These are phyloP conservation scores for Acanthosoma haemorrhoidale DNA, from an alignment of 2,888 invertebrate genomes.

Conservation along the genomic window DNA sequence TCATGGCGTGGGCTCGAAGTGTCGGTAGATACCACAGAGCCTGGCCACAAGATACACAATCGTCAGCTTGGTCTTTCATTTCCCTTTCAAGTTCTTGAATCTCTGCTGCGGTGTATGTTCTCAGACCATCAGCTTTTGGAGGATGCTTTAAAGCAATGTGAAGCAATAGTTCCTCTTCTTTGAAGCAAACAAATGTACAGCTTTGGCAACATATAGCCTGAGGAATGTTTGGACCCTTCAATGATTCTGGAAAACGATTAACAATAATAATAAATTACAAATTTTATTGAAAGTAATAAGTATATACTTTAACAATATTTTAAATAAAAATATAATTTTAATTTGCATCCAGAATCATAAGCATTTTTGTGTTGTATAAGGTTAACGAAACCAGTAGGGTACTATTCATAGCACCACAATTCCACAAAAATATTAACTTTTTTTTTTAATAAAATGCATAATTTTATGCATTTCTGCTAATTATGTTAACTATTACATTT, in stretches of 20 bases:
- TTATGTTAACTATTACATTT: too few relatives aligned
- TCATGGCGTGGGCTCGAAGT: neutral
- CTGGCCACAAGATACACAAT: neutral
- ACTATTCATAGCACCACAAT: too few relatives aligned
- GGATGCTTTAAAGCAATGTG: slow-evolving; percentile 3
- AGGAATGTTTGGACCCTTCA: neutral
- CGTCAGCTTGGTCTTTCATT: neutral
- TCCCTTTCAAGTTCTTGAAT: slow-evolving; percentile 13
- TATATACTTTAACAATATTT: too few relatives aligned
- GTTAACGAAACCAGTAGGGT: too few relatives aligned
- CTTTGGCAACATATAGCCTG: neutral
- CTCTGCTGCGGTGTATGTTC: neutral
- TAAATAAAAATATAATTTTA: too few relatives aligned
- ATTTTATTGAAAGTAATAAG: too few relatives aligned
- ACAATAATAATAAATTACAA: too few relatives aligned
- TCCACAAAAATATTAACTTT: too few relatives aligned
- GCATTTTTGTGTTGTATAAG: too few relatives aligned
- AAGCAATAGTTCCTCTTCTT: neutral
- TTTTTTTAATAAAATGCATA: too few relatives aligned
- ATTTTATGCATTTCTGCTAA: too few relatives aligned
- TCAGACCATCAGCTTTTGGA: neutral
- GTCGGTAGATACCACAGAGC: neutral
- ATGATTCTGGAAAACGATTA: neutral
- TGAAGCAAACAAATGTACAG: neutral
- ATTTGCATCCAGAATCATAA: too few relatives aligned